Conservation (phyloP, 2,113 vertebrate species). For the Dasyornis broadbenti region DNA sequence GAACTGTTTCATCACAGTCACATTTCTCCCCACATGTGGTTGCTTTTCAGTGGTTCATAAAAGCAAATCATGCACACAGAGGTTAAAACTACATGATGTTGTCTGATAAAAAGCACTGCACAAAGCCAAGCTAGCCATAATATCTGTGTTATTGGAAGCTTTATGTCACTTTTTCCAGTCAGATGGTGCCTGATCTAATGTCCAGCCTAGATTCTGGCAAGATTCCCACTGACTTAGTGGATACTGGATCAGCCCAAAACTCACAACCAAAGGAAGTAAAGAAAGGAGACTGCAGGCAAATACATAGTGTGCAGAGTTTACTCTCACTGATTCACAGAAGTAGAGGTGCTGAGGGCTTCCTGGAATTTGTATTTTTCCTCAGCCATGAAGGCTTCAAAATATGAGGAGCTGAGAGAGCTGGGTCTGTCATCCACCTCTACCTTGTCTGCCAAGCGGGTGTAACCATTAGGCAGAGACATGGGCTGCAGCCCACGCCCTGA, state of each 20-base stretch:
- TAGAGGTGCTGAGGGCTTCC: not conserved
- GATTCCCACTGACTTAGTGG: not conserved
- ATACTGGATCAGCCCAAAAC: not conserved
- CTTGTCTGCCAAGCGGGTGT: not conserved
- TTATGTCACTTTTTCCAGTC: conserved; percentile 25
- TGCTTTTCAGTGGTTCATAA: not conserved
- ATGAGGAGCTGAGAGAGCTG: not conserved
- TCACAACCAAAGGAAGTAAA: not conserved
- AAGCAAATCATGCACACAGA: not conserved
- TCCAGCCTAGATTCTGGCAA: not conserved
- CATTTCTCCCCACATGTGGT: not conserved
- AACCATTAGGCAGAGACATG: not conserved
- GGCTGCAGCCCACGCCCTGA: not conserved
- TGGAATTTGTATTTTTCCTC: not conserved
- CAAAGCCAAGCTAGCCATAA: not conserved
- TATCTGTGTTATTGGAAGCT: not conserved
- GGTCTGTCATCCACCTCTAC: not conserved
- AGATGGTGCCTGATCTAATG: not conserved
- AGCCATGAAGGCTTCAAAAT: not conserved
- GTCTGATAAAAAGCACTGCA: not conserved
- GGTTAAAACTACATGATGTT: not conserved
- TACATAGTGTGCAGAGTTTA: not conserved
- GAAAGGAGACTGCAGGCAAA: not conserved
- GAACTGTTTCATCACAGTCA: not conserved
- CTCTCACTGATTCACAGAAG: not conserved